These are phyloP conservation scores for Pemphigus obesinymphae DNA, from an alignment of 1,140 invertebrate genomes.

Conservation along the genomic window DNA sequence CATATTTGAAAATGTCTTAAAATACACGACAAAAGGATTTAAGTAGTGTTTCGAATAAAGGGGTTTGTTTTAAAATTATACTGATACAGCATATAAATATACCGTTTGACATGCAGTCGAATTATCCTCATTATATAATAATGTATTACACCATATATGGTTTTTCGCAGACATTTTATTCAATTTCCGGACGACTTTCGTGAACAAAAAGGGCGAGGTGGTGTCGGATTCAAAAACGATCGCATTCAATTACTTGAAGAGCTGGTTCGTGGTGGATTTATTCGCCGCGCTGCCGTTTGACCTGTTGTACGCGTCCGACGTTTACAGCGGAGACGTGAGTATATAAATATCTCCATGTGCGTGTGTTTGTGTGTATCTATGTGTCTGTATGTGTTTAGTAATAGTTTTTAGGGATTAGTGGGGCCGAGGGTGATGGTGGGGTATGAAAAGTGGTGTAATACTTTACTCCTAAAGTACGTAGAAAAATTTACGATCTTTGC, in stretches of 20 bases:
- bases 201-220: conserved; percentile 97
- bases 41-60: no score
- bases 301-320: conserved; percentile 80
- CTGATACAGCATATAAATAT: no score
- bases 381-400: neutral
- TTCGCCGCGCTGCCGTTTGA: conserved; percentile 95
- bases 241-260: conserved; percentile 85
- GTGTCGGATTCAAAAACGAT: conserved; percentile 87
- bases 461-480: conserved; percentile 11
- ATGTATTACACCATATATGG: neutral
- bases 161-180: conserved; percentile 86
- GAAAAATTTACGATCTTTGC: conserved; percentile 20
- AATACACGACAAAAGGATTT: no score
- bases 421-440: neutral
- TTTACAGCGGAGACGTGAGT: conserved; percentile 79
- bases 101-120: no score
- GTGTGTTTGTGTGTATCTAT: neutral
- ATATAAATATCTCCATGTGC: conserved; percentile 13
- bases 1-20: no score
- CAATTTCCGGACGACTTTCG: conserved; percentile 98
- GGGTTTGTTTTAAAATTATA: no score
- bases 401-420: neutral
- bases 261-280: conserved; percentile 93
- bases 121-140: no score
- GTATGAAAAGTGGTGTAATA: neutral